These are phyloP conservation scores for Lasius platythorax DNA, from an alignment of 2,888 invertebrate species.

Conservation along the genomic window DNA sequence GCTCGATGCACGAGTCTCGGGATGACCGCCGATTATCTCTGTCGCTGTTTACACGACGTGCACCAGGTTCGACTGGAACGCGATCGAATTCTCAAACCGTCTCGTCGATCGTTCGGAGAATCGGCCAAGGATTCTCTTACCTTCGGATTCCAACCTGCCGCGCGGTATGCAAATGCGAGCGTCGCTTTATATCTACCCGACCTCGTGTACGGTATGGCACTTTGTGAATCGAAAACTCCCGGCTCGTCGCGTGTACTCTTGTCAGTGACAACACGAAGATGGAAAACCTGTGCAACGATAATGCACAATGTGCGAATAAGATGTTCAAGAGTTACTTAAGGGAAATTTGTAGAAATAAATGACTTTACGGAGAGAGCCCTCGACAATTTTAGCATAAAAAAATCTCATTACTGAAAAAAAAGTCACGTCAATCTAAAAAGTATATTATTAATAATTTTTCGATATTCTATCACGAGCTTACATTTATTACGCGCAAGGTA, in stretches of 20 bases:
- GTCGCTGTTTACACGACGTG: constrained; percentile 33
- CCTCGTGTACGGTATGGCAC: constrained; percentile 44
- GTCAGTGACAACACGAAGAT: constrained; percentile 49
- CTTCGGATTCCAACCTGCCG: constrained; percentile 45
- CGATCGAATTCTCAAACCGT: constrained; percentile 39
- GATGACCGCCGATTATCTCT: constrained; percentile 18
- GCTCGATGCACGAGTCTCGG: neutral
- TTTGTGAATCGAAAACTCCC: constrained; percentile 50
- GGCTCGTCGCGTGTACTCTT: constrained; percentile 9
- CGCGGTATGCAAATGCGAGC: constrained; percentile 39
- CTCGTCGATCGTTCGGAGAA: constrained; percentile 36
- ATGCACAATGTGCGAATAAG: constrained; percentile 27
- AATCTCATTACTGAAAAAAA: neutral
- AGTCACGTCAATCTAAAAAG: neutral
- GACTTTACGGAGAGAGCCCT: neutral
- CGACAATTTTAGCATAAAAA: neutral
- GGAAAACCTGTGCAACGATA: constrained; percentile 49
- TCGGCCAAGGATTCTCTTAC: constrained; percentile 49
- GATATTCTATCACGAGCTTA: neutral
- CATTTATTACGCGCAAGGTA: neutral
- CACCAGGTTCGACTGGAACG: constrained; percentile 44
- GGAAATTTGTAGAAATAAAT: neutral
- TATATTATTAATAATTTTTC: neutral
- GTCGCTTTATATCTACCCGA: constrained; percentile 13
- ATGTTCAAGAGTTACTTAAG: neutral